phyloP scores from a whole-genome alignment of 2,888 invertebrate species.

The Drosophila flavopinicola region DNA sequence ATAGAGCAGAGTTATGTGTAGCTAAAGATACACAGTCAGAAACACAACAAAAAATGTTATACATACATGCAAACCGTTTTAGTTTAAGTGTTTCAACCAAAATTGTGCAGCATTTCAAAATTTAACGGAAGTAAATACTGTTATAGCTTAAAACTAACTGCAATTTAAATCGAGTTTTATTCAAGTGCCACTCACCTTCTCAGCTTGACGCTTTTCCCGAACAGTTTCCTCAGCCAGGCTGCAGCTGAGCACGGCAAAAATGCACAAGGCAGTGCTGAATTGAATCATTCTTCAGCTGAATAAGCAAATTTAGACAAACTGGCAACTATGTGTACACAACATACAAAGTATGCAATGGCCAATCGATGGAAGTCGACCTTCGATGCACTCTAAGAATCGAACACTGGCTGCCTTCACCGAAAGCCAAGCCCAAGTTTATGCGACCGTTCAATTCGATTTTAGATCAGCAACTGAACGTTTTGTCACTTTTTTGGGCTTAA shows the following conservation, averaged over 20 bases:
- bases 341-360: constrained; percentile 5
- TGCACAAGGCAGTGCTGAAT: constrained; percentile 23
- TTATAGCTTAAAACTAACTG: too few species aligned
- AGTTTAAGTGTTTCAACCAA: too few species aligned
- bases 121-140: too few species aligned
- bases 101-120: too few species aligned
- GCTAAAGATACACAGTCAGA: constrained; percentile 48
- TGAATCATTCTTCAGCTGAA: constrained; percentile 35
- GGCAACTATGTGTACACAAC: neutral
- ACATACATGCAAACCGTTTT: too few species aligned
- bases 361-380: constrained; percentile 67
- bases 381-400: constrained; percentile 42
- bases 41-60: neutral
- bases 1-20: constrained; percentile 86
- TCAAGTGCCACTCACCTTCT: constrained; percentile 39
- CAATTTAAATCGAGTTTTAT: too few species aligned
- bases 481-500: constrained; percentile 57
- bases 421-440: constrained; percentile 49
- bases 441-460: constrained; percentile 68
- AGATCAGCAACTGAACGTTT: constrained; percentile 64
- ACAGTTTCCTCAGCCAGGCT: constrained; percentile 30
- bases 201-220: constrained; percentile 42
- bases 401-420: constrained; percentile 19
- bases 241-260: constrained; percentile 35
- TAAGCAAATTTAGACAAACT: neutral